Evolutionary conservation across 2,113 vertebrate species (phyloP), one percentile per base, ranked within the genome.

Genomic region (Smithornis capensis): DNA sequence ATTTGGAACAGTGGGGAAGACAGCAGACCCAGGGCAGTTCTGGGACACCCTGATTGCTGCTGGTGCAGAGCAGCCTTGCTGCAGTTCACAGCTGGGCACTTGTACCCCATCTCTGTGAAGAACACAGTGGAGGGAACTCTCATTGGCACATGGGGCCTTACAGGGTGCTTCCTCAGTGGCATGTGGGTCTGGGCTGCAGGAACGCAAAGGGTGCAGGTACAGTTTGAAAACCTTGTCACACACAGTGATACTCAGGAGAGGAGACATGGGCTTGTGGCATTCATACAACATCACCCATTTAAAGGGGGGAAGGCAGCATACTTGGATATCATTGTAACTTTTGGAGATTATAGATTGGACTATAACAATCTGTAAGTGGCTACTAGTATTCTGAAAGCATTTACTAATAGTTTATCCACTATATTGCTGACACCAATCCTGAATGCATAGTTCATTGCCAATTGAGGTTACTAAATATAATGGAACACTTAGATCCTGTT

Each of bases 321-420:
- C 35, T 6, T 2, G 5, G 47, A 47, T 27, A 7, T 19, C 47
- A 67, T 23, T 44, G 2, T 19, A 89, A 82, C 7, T 31, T 79
- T 67, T 4, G 1, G 11, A 22, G 14, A 65, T 78, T 86, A 56
- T 1, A 35, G 40, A 45, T 1, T 0, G 7, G 9, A 0, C 2
- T 28, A 42, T 28, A 63, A 56, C 47, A 29, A 57, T 17, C 31
- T 70, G 6, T 24, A 69, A 67, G 42, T 47, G 37, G 18, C 10
- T 76, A 7, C 42, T 50, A 35, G 31, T 38, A 31, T 35, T 94
- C 47, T 76, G 29, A 40, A 76, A 83, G 27, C 25, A 47, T 42
- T 76, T 42, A 80, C 15, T n/a, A 35, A 14, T n/a, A 28, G 15
- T 67, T 86, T 75, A 31, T 21, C 31, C 50, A 16, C 14, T 28